A percentile compares a stretch with the other conserved stretches of the same genome.
Conservation (phyloP, 2,797 vertebrate species). For the Tauraco hartlaubi region DNA sequence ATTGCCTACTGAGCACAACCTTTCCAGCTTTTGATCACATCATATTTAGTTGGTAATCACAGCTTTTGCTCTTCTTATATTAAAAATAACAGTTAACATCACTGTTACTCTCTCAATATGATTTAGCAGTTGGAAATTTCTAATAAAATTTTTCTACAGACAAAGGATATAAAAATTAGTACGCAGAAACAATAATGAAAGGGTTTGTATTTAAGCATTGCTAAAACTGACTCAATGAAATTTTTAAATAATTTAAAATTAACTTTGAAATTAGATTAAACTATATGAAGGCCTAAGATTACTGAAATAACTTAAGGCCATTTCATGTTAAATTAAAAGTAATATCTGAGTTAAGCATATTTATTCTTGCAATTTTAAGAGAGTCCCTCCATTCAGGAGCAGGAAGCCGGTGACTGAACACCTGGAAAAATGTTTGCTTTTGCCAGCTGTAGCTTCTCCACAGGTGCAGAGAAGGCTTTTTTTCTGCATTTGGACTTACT, state of each 20-base stretch:
- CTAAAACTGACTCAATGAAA: not conserved
- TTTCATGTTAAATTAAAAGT: slow-evolving; percentile 32
- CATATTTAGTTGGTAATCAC: not conserved
- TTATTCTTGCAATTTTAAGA: slow-evolving; percentile 17
- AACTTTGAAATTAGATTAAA: slow-evolving; percentile 4
- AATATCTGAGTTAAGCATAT: not conserved
- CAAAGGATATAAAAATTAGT: not conserved
- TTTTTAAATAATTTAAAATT: slow-evolving; percentile 17
- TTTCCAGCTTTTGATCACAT: not conserved
- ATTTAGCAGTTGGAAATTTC: not conserved
- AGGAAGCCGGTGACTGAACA: not conserved
- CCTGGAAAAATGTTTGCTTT: slow-evolving; percentile 57
- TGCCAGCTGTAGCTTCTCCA: slow-evolving; percentile 44
- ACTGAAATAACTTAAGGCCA: not conserved
- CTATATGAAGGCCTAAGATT: not conserved
- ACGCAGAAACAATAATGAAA: not conserved
- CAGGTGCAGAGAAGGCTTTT: slow-evolving; percentile 28
- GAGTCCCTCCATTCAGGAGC: not conserved
- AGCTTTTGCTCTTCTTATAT: not conserved
- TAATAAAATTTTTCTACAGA: not conserved
- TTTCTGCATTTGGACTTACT: not conserved
- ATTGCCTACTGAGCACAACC: not conserved
- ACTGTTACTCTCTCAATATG: not conserved
- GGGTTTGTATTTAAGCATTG: not conserved
- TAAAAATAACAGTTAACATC: not conserved